These are phyloP conservation scores for Burhinus bistriatus DNA, from an alignment of 2,113 vertebrate genomes.

Conservation along the genomic window DNA sequence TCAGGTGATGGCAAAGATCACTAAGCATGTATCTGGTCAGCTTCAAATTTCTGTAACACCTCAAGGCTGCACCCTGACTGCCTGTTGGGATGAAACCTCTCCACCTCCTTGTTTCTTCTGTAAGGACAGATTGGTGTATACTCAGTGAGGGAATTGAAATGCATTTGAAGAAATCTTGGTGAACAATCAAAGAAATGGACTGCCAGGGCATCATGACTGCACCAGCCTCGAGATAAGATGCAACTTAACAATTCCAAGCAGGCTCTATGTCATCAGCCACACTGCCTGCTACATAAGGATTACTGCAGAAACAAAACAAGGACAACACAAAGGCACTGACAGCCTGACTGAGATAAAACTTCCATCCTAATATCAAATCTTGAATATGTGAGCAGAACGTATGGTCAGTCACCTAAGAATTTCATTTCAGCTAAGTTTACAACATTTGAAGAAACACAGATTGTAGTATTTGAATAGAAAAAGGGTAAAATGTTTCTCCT, in stretches of 20 bases:
- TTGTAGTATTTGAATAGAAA: not conserved
- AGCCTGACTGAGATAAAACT: not conserved
- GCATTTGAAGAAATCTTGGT: not conserved
- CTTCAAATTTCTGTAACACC: not conserved
- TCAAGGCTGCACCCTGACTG: not conserved
- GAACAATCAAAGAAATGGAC: fast-evolving
- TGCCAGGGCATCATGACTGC: not conserved
- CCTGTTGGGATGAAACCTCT: not conserved
- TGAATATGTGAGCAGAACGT: not conserved
- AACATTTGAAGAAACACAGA: not conserved
- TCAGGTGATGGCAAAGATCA: not conserved
- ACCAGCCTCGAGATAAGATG: not conserved
- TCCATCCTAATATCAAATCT: not conserved
- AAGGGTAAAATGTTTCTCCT: fast-evolving
- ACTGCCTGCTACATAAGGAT: not conserved
- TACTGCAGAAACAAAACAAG: not conserved
- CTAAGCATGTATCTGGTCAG: not conserved
- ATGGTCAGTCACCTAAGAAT: not conserved
- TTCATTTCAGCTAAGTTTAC: not conserved
- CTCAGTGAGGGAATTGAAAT: not conserved
- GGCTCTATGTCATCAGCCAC: not conserved
- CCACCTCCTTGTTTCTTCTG: not conserved
- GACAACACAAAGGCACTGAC: not conserved
- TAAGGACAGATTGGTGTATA: not conserved
- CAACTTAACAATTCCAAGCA: not conserved